A percentile compares a stretch with the other conserved stretches of the same genome.
Conservation (phyloP, 1,140 invertebrate genomes). For the Habropoda laboriosa region DNA sequence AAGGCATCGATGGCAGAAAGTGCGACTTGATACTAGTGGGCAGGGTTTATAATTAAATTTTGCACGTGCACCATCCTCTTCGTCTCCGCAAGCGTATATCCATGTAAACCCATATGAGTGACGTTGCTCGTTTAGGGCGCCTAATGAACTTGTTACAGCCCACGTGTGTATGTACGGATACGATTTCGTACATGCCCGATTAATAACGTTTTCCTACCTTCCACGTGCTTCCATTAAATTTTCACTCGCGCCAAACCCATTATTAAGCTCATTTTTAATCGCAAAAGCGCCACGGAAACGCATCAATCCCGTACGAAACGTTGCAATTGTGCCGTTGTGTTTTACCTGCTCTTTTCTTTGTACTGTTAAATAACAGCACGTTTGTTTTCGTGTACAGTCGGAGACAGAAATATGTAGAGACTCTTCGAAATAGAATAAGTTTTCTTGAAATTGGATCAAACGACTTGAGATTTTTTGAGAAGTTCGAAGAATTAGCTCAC, state of each 20-base stretch:
- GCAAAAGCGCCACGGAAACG: neutral
- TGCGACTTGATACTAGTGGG: constrained; percentile 4
- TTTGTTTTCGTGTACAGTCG: no score
- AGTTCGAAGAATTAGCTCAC: no score
- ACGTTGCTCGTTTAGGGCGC: constrained; percentile 44
- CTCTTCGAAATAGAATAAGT: no score
- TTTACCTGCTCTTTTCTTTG: no score
- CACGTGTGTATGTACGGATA: constrained; percentile 12
- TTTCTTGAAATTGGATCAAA: no score
- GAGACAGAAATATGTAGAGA: no score
- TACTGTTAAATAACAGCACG: no score
- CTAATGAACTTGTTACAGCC: constrained; percentile 54
- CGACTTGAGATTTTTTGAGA: no score
- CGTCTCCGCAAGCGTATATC: constrained; percentile 3
- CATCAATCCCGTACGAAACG: neutral
- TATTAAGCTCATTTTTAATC: neutral
- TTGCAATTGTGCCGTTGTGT: no score
- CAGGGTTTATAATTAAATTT: constrained; percentile 61
- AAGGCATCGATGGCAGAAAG: neutral
- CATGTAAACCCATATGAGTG: constrained; percentile 5
- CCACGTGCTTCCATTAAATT: constrained; percentile 23
- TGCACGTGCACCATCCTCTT: constrained; percentile 43
- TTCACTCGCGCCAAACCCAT: constrained; percentile 6
- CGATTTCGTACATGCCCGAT: constrained; percentile 28
- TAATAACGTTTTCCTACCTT: constrained; percentile 34